A percentile compares a stretch with the other conserved stretches of the same genome.
Conservation (phyloP, 2,888 invertebrate species). For the Tipula lateralis region DNA sequence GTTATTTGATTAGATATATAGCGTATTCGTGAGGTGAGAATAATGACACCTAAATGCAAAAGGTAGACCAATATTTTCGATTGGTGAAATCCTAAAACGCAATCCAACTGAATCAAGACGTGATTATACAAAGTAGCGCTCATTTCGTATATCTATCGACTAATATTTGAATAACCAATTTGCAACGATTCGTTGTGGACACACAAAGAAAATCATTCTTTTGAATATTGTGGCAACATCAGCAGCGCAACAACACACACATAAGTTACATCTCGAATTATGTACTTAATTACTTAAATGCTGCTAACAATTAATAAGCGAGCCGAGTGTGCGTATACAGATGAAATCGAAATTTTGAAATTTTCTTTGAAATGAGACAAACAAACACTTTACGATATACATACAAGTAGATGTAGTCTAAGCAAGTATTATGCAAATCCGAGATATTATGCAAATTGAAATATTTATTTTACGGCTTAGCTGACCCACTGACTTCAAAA, state of each 20-base stretch:
- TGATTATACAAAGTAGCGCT: too few species aligned
- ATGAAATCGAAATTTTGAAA: neutral
- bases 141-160: too few species aligned
- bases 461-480: neutral
- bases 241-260: neutral
- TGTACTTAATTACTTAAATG: neutral
- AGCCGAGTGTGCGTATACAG: neutral
- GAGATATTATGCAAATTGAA: neutral
- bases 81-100: too few species aligned
- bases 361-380: neutral
- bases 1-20: neutral
- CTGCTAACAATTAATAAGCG: neutral
- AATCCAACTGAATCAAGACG: neutral
- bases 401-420: too few species aligned
- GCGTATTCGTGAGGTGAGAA: neutral
- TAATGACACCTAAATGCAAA: neutral
- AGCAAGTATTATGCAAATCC: neutral
- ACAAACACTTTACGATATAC: neutral
- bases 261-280: neutral
- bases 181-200: neutral
- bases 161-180: neutral
- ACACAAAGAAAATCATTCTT: neutral
- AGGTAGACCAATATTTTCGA: neutral
- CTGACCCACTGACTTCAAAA: neutral
- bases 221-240: too few species aligned